Percentiles rank a stretch among this genome's conserved stretches.
phyloP scores from a whole-genome alignment of 2,797 vertebrate species.

The Sciaenops ocellatus region DNA sequence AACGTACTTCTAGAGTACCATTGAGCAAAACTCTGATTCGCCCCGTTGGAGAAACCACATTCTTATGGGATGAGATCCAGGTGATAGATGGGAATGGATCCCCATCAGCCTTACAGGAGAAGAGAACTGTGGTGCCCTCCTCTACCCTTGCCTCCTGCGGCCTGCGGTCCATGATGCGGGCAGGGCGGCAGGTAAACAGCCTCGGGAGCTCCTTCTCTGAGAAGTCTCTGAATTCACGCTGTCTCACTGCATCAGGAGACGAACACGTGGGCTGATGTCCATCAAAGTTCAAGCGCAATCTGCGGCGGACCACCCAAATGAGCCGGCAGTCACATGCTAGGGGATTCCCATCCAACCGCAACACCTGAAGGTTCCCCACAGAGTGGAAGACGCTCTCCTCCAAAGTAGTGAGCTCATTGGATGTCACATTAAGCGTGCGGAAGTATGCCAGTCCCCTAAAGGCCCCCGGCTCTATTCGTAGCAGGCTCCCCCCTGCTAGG shows the following conservation, averaged over 20 bases:
- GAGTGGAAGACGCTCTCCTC: constrained; percentile 91
- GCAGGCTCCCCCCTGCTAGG: constrained; percentile 86
- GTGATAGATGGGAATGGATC: constrained; percentile 87
- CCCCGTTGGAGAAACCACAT: constrained; percentile 78
- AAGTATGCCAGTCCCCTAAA: constrained; percentile 89
- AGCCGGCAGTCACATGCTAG: constrained; percentile 93
- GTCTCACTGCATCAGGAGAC: constrained; percentile 76
- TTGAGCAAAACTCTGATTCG: constrained; percentile 86
- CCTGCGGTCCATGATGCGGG: constrained; percentile 84
- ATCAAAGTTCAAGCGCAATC: constrained; percentile 87
- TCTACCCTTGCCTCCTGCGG: constrained; percentile 85
- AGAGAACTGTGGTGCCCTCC: constrained; percentile 85
- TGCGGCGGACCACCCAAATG: constrained; percentile 90
- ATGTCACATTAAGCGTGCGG: constrained; percentile 89
- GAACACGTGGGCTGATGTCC: constrained; percentile 88
- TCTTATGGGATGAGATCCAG: constrained; percentile 88
- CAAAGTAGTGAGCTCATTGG: constrained; percentile 89
- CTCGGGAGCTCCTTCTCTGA: constrained; percentile 86
- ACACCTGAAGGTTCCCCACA: constrained; percentile 88
- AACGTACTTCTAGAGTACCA: constrained; percentile 90
- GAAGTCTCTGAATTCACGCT: constrained; percentile 87
- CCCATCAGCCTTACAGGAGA: constrained; percentile 90
- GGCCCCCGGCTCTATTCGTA: constrained; percentile 87
- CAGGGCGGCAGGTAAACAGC: constrained; percentile 88
- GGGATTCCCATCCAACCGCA: constrained; percentile 91